Evolutionary conservation across 1,140 invertebrate species (phyloP).

Genomic region (Sycobia sp.): DNA sequence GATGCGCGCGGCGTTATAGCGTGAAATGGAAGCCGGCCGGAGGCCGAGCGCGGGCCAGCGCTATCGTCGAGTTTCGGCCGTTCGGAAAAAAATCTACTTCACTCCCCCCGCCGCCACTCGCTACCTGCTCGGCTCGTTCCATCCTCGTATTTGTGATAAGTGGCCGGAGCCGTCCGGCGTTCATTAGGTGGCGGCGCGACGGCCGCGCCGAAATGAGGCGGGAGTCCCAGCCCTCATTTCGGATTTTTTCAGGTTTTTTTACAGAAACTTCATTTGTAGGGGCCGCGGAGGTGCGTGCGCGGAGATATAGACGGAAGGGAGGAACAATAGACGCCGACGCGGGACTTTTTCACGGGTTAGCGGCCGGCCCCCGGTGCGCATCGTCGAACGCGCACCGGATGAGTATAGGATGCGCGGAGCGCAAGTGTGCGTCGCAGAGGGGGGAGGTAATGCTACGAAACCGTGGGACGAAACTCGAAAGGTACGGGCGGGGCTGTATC

Average conservation of each 20-base stretch:
- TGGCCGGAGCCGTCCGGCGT: constrained; percentile 19
- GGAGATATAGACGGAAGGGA: constrained; percentile 38
- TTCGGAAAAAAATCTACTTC: too few relatives aligned
- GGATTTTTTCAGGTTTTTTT: too few relatives aligned
- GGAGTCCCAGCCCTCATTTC: too few relatives aligned
- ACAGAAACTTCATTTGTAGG: constrained; percentile 50
- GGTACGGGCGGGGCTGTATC: background rate
- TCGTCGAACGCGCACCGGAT: too few relatives aligned
- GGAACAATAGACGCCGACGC: background rate
- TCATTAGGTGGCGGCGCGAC: constrained; percentile 36
- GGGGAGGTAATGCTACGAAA: background rate
- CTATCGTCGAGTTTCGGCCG: background rate
- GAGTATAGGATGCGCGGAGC: too few relatives aligned
- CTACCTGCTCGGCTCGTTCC: constrained; percentile 33
- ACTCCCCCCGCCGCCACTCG: too few relatives aligned
- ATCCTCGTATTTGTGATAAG: constrained; percentile 51
- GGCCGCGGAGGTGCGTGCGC: constrained; percentile 44
- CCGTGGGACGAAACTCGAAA: constrained; percentile 5
- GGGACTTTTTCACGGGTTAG: constrained; percentile 20
- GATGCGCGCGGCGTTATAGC: constrained; percentile 53
- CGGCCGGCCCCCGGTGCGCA: too few relatives aligned
- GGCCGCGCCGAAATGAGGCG: constrained; percentile 3
- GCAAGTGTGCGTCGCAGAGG: background rate
- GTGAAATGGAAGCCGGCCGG: constrained; percentile 54
- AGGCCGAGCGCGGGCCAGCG: background rate